Evolutionary conservation across 2,888 invertebrate genomes (phyloP).

Genomic region (Dusona sp.): DNA sequence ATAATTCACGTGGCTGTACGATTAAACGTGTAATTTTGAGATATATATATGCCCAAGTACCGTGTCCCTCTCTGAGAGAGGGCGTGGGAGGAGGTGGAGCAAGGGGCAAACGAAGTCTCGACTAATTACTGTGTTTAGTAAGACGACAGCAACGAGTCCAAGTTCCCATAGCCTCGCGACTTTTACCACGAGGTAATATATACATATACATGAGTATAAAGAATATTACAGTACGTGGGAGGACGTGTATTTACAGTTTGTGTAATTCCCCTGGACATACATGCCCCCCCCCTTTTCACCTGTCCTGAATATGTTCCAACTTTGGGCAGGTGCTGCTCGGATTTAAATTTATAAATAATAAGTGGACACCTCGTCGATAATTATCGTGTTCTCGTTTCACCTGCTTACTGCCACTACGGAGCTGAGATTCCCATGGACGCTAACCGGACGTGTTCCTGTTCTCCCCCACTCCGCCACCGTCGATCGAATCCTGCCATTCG

Average conservation of each 20-base stretch:
- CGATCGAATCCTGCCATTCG: not conserved
- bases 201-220: conserved; percentile 3
- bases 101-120: conserved; percentile 43
- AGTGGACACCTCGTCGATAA: conserved; percentile 60
- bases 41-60: conserved; percentile 77
- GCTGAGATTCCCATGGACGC: conserved; percentile 80
- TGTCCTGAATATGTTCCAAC: conserved; percentile 4
- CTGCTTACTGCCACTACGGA: conserved; percentile 40
- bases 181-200: conserved; percentile 30
- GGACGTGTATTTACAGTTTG: conserved; percentile 50
- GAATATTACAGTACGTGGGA: conserved; percentile 22
- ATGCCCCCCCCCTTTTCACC: not conserved
- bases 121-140: conserved; percentile 82
- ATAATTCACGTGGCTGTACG: conserved; percentile 66
- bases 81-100: conserved; percentile 39
- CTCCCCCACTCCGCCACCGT: not conserved
- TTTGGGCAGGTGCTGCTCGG: conserved; percentile 76
- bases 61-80: conserved; percentile 77
- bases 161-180: conserved; percentile 83
- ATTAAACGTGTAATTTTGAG: conserved; percentile 77
- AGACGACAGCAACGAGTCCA: conserved; percentile 75
- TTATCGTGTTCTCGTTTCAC: conserved; percentile 66
- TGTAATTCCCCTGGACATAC: conserved; percentile 25
- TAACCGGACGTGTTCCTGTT: conserved; percentile 17
- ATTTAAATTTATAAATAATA: conserved; percentile 74